These are phyloP conservation scores for Hartigia nigra DNA, from an alignment of 2,888 invertebrate species.

Conservation along the genomic window DNA sequence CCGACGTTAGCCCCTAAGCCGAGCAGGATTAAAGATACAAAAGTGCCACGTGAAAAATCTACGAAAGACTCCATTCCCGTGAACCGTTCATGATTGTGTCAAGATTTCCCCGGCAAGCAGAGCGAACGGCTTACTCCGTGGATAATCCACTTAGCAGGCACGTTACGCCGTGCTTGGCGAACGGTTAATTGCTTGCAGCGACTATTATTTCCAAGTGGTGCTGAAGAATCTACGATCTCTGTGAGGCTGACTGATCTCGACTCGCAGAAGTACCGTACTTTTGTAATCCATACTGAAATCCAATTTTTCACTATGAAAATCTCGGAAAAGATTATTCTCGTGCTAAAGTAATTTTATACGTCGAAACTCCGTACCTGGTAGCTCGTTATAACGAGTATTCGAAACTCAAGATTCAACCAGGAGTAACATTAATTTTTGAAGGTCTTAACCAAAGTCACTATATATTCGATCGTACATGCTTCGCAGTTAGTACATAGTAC, in stretches of 20 bases:
- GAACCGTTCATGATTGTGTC: not conserved
- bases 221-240: slow-evolving; percentile 10
- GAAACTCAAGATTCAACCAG: too few relatives aligned
- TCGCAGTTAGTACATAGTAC: too few relatives aligned
- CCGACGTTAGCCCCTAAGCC: not conserved
- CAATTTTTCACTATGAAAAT: not conserved
- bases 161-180: slow-evolving; percentile 15
- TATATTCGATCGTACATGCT: too few relatives aligned
- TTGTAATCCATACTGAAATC: slow-evolving; percentile 10
- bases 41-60: not conserved
- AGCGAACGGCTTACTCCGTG: not conserved
- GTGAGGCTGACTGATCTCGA: not conserved
- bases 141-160: slow-evolving; percentile 10
- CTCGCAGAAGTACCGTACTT: not conserved
- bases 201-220: slow-evolving; percentile 20
- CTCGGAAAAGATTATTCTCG: not conserved
- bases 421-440: too few relatives aligned
- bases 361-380: slow-evolving; percentile 21
- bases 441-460: too few relatives aligned
- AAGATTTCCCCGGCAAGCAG: not conserved
- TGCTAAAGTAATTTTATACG: slow-evolving; percentile 33
- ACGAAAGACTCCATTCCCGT: not conserved
- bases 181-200: slow-evolving; percentile 23
- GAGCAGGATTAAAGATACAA: too few relatives aligned
- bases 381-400: slow-evolving; percentile 24